Conservation (phyloP, 35 echinoderm and acorn worm species). For the Eucidaris tribuloides region DNA sequence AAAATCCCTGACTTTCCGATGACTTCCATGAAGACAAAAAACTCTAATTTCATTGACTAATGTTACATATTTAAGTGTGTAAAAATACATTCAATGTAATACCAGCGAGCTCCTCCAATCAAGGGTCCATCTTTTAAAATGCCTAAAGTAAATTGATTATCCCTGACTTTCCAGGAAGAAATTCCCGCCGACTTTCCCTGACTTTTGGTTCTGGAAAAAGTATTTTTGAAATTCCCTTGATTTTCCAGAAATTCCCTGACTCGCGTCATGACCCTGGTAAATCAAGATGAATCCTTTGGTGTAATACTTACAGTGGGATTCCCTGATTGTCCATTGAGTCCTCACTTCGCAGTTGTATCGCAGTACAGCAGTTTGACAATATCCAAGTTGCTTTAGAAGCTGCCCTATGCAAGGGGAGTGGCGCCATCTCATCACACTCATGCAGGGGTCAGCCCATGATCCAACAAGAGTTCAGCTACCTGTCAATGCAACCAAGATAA, state of each 20-base stretch:
- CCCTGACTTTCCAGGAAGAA: neutral
- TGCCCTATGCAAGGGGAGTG: constrained; percentile 75
- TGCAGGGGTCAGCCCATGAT: constrained; percentile 84
- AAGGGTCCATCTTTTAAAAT: neutral
- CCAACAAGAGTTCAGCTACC: constrained; percentile 78
- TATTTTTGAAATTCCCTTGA: neutral
- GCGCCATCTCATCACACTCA: constrained; percentile 64
- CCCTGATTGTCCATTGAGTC: constrained; percentile 65
- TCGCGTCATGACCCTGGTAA: no score
- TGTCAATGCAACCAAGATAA: no score
- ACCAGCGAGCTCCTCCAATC: neutral
- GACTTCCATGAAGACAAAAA: no score
- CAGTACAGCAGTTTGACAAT: constrained; percentile 76
- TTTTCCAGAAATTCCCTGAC: no score
- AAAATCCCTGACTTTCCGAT: no score
- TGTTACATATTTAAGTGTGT: no score
- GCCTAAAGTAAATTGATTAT: neutral
- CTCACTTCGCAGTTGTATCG: constrained; percentile 70
- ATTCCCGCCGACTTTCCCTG: neutral
- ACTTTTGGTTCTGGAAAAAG: neutral
- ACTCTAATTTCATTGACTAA: no score
- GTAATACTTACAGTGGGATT: constrained; percentile 74
- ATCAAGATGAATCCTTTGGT: neutral
- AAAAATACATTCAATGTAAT: no score
- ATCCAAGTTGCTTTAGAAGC: constrained; percentile 80